Base-by-base conservation (phyloP, 2,113 vertebrate species). In the Chamaea fasciata region DNA sequence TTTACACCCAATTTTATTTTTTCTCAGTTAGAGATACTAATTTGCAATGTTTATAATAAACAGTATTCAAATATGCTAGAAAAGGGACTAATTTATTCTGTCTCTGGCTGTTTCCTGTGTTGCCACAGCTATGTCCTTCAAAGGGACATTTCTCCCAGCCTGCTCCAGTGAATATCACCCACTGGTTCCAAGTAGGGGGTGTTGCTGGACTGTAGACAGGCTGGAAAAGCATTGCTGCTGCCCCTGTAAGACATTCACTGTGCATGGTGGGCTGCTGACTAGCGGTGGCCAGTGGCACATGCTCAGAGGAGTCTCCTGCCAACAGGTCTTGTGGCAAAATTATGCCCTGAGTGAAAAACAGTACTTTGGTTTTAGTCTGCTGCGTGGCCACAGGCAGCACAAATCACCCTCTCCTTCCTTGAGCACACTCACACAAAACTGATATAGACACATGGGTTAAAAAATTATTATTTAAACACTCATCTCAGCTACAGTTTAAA, bases 41-140 rank as follows among this genome's bases (percentile, higher is more conserved):
- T 91, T 92, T 95, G 20, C 73, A 88, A 83, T 90, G 78, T 95
- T 96, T 96, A 86, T 94, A 95, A 92, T 95, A 96, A 95, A 89
- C 67, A 94, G 55, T 68, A 94, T 94, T 90, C 93, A 90, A 79
- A 90, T 53, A 76, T 9, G 42, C 55, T 94, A 60, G 70, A 63
- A 83, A 76, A 88, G 31, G 84, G 80, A 92, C 52, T 94, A 69
- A 93, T 85, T 68, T 90, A 69, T 75, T 84, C 87, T 33, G 8
- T 62, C 37, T 64, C 50, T 79, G 55, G 28, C 52, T 74, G 64
- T 90, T 91, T 92, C 37, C 87, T 87, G 42, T 13, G 0, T 63
- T 87, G 59, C 67, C 26, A 16, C 80, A 35, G 73, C 71, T 79
- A 7, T 4, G 5, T 39, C 21, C 37, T 73, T 68, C 55, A 53